Percentiles rank a stretch among this genome's conserved stretches.
Conservation (phyloP, 2,113 vertebrate species). For the Charadrius vociferus region DNA sequence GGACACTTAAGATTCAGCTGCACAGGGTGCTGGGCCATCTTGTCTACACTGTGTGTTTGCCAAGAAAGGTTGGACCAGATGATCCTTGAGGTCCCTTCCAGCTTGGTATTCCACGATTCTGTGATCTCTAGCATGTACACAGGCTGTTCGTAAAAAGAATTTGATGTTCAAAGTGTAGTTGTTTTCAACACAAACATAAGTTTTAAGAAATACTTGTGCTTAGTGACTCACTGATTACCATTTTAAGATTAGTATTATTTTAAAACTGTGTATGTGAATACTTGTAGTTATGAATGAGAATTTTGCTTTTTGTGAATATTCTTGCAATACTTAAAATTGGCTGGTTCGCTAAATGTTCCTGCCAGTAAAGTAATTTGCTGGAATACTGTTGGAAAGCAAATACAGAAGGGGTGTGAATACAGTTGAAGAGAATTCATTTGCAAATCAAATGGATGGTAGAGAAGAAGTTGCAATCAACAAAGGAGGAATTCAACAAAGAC, state of each 20-base stretch:
- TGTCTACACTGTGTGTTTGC: background rate
- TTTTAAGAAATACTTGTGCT: background rate
- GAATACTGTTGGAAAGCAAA: constrained; percentile 66
- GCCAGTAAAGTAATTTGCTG: constrained; percentile 61
- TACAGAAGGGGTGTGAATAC: constrained; percentile 63
- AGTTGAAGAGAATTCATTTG: constrained; percentile 47
- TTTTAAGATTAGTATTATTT: background rate
- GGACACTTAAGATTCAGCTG: background rate
- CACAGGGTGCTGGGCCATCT: background rate
- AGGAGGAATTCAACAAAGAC: constrained; percentile 12
- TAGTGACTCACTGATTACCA: background rate
- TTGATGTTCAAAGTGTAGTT: background rate
- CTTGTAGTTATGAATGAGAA: constrained; percentile 30
- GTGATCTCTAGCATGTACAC: background rate
- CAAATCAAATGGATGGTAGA: constrained; percentile 40
- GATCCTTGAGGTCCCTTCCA: background rate
- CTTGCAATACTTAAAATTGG: constrained; percentile 48
- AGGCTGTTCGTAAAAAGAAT: background rate
- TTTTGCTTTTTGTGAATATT: constrained; percentile 18
- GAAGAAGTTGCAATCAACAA: constrained; percentile 12
- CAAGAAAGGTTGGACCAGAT: background rate
- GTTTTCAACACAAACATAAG: background rate
- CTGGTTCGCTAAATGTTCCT: constrained; percentile 32
- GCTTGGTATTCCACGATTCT: background rate
- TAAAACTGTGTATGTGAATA: background rate